phyloP scores from a whole-genome alignment of 2,888 invertebrate genomes.

The Iphiclides podalirius region DNA sequence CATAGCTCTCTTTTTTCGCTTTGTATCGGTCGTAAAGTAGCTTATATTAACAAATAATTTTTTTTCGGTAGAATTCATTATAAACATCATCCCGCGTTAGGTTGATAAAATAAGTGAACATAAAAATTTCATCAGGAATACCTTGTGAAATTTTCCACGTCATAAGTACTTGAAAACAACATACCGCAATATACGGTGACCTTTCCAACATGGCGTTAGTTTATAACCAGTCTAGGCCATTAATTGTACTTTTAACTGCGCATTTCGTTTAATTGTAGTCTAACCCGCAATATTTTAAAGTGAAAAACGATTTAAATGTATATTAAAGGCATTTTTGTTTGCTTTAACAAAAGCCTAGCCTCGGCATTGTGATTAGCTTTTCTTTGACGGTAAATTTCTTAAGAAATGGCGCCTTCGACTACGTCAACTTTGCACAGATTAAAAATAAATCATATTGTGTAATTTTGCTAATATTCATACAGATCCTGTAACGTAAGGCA shows the following conservation, averaged over 20 bases:
- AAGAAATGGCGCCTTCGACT: background rate
- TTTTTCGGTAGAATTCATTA: too few species aligned
- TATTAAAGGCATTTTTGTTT: conserved; percentile 1
- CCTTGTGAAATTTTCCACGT: too few species aligned
- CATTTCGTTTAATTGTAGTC: conserved; percentile 15
- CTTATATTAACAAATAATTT: too few species aligned
- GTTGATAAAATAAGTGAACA: too few species aligned
- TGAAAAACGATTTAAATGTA: background rate
- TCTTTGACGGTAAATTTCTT: background rate
- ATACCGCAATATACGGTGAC: conserved; percentile 5
- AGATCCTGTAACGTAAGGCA: too few species aligned
- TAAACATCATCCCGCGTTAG: too few species aligned
- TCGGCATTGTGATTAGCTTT: conserved; percentile 1
- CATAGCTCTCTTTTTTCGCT: too few species aligned
- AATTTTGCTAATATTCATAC: too few species aligned
- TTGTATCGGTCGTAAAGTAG: too few species aligned
- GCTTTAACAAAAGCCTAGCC: background rate
- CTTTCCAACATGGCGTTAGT: conserved; percentile 9
- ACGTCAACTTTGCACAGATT: background rate
- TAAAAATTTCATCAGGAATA: too few species aligned
- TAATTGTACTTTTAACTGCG: conserved; percentile 8
- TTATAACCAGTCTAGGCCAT: conserved; percentile 9
- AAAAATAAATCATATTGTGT: background rate
- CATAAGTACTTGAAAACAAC: conserved; percentile 1
- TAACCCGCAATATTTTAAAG: conserved; percentile 17